These are phyloP conservation scores for Steinernema scapterisci DNA, from an alignment of 2,888 invertebrate genomes.

Conservation along the genomic window DNA sequence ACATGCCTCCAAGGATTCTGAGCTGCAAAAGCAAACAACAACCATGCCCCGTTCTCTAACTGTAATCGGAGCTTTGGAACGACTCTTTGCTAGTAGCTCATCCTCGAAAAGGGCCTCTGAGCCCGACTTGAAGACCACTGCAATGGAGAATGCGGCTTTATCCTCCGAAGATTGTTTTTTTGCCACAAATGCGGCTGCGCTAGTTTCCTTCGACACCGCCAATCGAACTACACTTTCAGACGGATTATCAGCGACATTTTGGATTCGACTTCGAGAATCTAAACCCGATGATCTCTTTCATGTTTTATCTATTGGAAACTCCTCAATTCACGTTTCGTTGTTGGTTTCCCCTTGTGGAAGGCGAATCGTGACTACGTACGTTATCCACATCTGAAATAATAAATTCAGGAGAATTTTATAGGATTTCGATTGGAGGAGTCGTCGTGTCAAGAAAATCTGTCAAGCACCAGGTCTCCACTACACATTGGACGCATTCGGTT, in stretches of 20 bases:
- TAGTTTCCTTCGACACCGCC: slow-evolving; percentile 4
- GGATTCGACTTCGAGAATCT: background rate
- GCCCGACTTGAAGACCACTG: background rate
- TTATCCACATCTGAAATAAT: background rate
- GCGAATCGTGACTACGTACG: background rate
- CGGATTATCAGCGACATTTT: background rate
- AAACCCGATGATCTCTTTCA: background rate
- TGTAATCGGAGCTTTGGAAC: background rate
- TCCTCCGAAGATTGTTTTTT: background rate
- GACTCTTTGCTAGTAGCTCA: background rate
- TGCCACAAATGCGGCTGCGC: background rate
- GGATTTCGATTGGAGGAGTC: background rate
- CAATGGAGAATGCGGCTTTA: background rate
- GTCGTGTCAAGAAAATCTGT: background rate
- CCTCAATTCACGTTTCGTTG: background rate
- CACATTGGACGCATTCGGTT: background rate
- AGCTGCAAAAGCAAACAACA: background rate
- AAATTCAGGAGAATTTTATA: background rate
- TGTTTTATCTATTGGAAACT: background rate
- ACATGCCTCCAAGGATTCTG: background rate
- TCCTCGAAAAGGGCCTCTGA: background rate
- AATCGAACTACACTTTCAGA: background rate
- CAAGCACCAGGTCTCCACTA: background rate
- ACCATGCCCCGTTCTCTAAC: background rate
- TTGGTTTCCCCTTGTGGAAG: background rate